phyloP scores from a whole-genome alignment of 2,797 vertebrate species.

The Sebastes glaucus region DNA sequence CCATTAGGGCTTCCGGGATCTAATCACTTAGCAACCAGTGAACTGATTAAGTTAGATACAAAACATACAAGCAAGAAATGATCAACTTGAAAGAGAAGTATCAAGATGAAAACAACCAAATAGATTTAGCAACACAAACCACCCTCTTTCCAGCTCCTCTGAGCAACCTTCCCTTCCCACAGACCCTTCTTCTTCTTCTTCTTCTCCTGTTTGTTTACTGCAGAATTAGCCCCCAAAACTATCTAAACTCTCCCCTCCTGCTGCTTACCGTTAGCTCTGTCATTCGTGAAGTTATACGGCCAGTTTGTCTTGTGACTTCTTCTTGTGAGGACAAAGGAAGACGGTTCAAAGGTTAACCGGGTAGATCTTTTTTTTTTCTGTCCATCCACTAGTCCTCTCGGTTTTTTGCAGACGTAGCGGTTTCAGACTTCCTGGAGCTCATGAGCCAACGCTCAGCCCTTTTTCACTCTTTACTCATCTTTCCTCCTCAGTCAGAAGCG shows the following conservation, averaged over 20 bases:
- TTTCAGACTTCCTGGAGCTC: conserved; percentile 79
- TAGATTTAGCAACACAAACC: background rate
- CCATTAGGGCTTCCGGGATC: background rate
- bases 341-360: conserved; percentile 84
- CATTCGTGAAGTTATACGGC: conserved; percentile 40
- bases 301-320: conserved; percentile 81
- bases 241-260: background rate
- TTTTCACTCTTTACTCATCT: conserved; percentile 5
- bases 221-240: too few relatives aligned
- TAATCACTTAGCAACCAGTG: background rate
- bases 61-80: background rate
- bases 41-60: background rate
- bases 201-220: too few relatives aligned
- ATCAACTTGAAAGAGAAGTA: background rate
- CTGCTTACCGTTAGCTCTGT: conserved; percentile 36
- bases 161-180: background rate
- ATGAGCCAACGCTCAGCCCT: background rate
- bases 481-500: background rate
- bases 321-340: conserved; percentile 54
- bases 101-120: background rate
- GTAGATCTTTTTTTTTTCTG: conserved; percentile 8
- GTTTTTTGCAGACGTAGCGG: conserved; percentile 77
- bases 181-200: background rate
- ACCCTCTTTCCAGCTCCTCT: background rate
- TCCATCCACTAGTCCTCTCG: conserved; percentile 60